Evolutionary conservation across 2,888 invertebrate genomes (phyloP).

Genomic region (Bombyx huttoni): DNA sequence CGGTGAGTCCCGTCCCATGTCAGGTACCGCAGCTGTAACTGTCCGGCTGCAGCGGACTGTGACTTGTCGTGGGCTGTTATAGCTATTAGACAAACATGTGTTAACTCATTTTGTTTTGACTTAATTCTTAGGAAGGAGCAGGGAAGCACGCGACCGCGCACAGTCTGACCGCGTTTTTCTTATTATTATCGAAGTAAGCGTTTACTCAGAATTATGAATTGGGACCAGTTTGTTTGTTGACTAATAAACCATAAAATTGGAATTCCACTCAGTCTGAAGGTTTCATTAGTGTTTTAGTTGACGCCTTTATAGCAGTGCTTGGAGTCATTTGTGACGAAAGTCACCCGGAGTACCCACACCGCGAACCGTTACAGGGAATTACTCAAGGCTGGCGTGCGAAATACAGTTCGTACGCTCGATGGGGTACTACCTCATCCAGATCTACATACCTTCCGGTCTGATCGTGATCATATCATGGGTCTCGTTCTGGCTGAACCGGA

Average conservation of each 20-base stretch:
- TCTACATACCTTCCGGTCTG: slow-evolving; percentile 95
- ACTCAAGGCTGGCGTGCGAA: slow-evolving; percentile 92
- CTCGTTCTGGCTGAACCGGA: slow-evolving; percentile 93
- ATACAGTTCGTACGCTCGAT: slow-evolving; percentile 95
- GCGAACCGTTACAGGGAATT: slow-evolving; percentile 78
- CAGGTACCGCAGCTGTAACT: slow-evolving; percentile 1
- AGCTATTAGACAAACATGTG: too few species aligned
- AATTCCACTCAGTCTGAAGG: neutral
- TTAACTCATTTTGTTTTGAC: too few species aligned
- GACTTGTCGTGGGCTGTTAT: too few species aligned
- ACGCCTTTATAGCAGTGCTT: neutral
- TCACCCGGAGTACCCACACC: neutral
- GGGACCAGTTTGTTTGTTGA: neutral
- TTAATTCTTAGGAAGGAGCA: too few species aligned
- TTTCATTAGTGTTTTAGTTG: slow-evolving; percentile 1
- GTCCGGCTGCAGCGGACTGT: too few species aligned
- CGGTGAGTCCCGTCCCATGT: neutral
- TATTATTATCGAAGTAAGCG: neutral
- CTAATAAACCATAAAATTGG: neutral
- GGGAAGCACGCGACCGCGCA: neutral
- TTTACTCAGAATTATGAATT: neutral
- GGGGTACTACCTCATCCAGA: slow-evolving; percentile 98
- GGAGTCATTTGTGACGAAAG: neutral
- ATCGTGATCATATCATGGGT: slow-evolving; percentile 97
- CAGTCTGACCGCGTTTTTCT: neutral